Evolutionary conservation across 1,140 invertebrate species (phyloP).

Genomic region (Drosophila cardini): DNA sequence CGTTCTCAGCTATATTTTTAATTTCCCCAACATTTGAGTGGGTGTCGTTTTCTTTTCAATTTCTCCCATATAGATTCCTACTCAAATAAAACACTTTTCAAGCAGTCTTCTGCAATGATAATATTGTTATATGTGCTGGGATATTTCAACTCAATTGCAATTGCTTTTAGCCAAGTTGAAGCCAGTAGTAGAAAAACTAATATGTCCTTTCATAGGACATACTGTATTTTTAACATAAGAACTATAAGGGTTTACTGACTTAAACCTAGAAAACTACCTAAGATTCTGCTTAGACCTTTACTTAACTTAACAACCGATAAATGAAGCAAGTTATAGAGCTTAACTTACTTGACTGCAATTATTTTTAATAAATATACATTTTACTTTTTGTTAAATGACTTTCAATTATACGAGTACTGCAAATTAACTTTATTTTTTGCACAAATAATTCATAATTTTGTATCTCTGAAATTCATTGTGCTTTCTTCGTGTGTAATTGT

Average conservation of each 20-base stretch:
- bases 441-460: constrained; percentile 26
- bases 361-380: neutral
- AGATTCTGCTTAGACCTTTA: too few relatives aligned
- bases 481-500: constrained; percentile 8
- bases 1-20: constrained; percentile 46
- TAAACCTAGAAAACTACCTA: too few relatives aligned
- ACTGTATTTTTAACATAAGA: too few relatives aligned
- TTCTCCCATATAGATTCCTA: constrained; percentile 12
- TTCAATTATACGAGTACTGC: neutral
- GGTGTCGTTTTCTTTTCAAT: constrained; percentile 55
- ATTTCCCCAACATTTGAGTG: constrained; percentile 47
- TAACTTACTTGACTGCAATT: neutral
- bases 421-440: neutral
- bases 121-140: constrained; percentile 10
- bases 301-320: too few relatives aligned
- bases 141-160: constrained; percentile 8
- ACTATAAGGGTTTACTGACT: too few relatives aligned
- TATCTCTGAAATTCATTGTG: neutral
- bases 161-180: neutral
- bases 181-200: too few relatives aligned
- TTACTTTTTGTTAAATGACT: neutral
- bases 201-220: too few relatives aligned
- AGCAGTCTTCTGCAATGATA: constrained; percentile 15
- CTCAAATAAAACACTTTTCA: constrained; percentile 19
- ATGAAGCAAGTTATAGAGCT: too few relatives aligned